Evolutionary conservation across 2,888 invertebrate genomes (phyloP).

Genomic region (Cybosia mesomella): DNA sequence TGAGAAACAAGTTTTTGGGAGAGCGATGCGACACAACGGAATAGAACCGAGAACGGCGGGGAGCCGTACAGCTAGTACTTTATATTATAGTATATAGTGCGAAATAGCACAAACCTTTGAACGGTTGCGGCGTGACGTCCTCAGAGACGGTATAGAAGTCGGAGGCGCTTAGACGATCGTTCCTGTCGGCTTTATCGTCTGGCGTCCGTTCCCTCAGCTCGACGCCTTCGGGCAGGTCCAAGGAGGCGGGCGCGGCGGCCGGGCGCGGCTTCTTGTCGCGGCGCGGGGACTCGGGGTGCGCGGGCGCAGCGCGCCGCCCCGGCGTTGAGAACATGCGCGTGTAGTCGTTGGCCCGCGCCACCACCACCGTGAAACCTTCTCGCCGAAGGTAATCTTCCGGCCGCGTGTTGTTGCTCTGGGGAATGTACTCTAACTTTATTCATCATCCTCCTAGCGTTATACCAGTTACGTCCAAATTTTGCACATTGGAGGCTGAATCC

Average conservation of each 20-base stretch:
- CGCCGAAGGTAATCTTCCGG: conserved; percentile 75
- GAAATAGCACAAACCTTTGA: conserved; percentile 70
- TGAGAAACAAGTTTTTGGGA: too few species aligned
- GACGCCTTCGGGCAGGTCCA: conserved; percentile 56
- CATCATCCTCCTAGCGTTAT: too few species aligned
- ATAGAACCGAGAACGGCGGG: too few species aligned
- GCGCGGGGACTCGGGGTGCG: conserved; percentile 79
- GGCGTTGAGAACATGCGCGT: conserved; percentile 84
- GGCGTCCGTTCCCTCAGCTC: conserved; percentile 66
- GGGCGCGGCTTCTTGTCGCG: conserved; percentile 81
- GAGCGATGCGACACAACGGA: too few species aligned
- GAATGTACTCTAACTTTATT: conserved; percentile 2
- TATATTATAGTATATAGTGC: too few species aligned
- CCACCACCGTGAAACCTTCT: conserved; percentile 86
- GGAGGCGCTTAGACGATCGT: conserved; percentile 79
- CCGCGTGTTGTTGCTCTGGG: conserved; percentile 57
- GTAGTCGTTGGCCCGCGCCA: conserved; percentile 87
- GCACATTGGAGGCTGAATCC: too few species aligned
- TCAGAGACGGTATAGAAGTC: conserved; percentile 83
- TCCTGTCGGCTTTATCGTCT: conserved; percentile 54
- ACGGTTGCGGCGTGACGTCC: conserved; percentile 82
- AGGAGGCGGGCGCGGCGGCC: conserved; percentile 53
- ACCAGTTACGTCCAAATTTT: too few species aligned
- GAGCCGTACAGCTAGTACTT: too few species aligned
- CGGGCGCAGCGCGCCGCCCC: conserved; percentile 75